Base-by-base conservation (phyloP, 2,888 invertebrate species). In the Cerceris ruficornis region DNA sequence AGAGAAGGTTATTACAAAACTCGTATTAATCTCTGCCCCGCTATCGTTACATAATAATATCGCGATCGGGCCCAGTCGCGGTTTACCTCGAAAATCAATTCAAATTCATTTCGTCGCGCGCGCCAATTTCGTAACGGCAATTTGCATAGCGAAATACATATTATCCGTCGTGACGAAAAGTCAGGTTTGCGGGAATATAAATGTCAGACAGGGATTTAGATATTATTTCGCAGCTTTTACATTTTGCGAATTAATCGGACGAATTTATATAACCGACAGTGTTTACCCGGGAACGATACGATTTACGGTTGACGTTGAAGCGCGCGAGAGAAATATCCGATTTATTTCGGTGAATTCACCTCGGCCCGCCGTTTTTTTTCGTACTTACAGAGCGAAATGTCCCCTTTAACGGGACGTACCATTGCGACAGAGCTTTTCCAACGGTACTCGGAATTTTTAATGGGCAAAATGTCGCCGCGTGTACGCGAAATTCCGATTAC, bases 1-100 rank as follows among this genome's bases (percentile, higher is more conserved):
- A 52, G 50, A 69, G 66, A 66, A 64, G 77, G 59, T 41, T 64
- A 68, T 80, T 78, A 71, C 78, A 41, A 78, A 69, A 70, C 43
- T 17, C 43, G 59, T 50, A 52, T 80, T 66, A 67, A 80, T 78
- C 50, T 54, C 46, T 57, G 54, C 39, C 61, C 60, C 55, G 61
- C 50, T 77, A 55, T 72, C 68, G 73, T 76, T 76, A 76, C 49
- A 69, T 73, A 76, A 76, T 69, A 62, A 60, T 55, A 39, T 50
- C 58, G 71, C 41, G 49, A 43, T 67, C 39, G 61, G 41, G 39
- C 28, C 28, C 43, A 55, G 50, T 69, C 17, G 39, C 52, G n/a
- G n/a, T 58, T 59, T 57, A 49, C 28, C 14, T 9, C 43, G 50
- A 42, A 5, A 57, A 6, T 57, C 55, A 43, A 42, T 57, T 57